Base-by-base conservation (phyloP, 2,113 vertebrate genomes). In the Cinclus cinclus region DNA sequence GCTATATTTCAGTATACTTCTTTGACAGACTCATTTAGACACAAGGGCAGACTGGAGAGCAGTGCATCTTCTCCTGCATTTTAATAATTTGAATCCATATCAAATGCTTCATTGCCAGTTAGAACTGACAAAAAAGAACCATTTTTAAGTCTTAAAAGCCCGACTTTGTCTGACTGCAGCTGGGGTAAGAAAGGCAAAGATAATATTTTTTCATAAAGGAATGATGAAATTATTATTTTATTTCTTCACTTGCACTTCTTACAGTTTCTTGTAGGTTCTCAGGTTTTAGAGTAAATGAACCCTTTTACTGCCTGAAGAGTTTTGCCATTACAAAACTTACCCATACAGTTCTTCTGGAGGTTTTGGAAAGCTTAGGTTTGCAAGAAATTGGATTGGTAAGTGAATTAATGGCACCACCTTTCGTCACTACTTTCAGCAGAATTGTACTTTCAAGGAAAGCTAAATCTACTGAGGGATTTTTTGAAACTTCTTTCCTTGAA, bases 1-100 rank as follows among this genome's bases (percentile, higher is more conserved):
- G 63, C 74, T 62, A 50, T 94, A 95, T 95, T 94, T 95, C 89
- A 96, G 37, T 84, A 58, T 47, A 64, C 28, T 73, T 78, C 56
- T 92, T 75, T 91, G 91, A 79, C 70, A 76, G 78, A 27, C 37
- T 87, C 46, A 87, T 92, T 85, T 81, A 82, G 49, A 68, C 49
- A 62, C 27, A 46, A 82, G n/a, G 37, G 30, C 25, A 83, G 42
- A 33, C 37, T 79, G 41, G n/a, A 87, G 39, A 95, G 19, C 13
- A 64, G 30, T 39, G 24, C 44, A 31, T 77, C 68, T 95, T 81
- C 59, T 92, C 33, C 75, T 56, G 62, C 35, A 64, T 90, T 91
- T 92, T 89, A 91, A 79, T 65, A 30, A 27, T 47, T 11, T 71
- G 46, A 68, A 49, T 79, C 20, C 13, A 16, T 24, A 65, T 21